Evolutionary conservation across 2,888 invertebrate genomes (phyloP), one percentile per base, ranked within the genome.

Genomic region (Neuroscelio doddi): DNA sequence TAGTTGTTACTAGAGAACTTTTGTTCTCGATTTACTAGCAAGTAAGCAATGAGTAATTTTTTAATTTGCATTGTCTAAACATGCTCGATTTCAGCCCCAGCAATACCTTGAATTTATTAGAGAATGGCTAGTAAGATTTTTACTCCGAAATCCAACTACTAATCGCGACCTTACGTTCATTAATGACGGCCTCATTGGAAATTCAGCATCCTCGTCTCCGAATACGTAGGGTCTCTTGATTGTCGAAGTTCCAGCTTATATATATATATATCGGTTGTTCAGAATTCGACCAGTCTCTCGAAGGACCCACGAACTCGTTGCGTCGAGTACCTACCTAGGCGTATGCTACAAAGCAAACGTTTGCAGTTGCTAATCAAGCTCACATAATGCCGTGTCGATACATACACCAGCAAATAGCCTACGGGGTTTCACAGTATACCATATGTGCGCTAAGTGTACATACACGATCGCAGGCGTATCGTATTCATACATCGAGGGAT

Each of bases 321-420:
- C 58, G 57, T 59, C 47, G 65, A 65, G 65, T 57, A 44, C 59
- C 69, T 63, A 51, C 66, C 68, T 63, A 64, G 56, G 70, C 70
- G 65, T 64, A 64, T 71, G 70, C 63, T 63, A 65, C 66, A 79
- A 72, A 74, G 81, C 78, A 83, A 83, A 84, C 82, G 83, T 83
- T 84, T 84, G 79, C 82, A 75, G 79, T 82, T 79, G 80, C 81
- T 82, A 84, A 84, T 83, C 81, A 83, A 81, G 80, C 82, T 75
- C 71, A 74, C 79, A 82, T 83, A 84, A 83, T 84, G 77, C 81
- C 78, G 69, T 67, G 72, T 75, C 74, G 75, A 76, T 72, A 73
- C 72, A 72, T 73, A 68, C 70, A 72, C 74, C 50, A 57, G 75
- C 80, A 83, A 83, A 83, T 77, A 83, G 80, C 82, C 82, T 70